phyloP scores from a whole-genome alignment of 2,888 invertebrate species.

The Cerastis leucographa region DNA sequence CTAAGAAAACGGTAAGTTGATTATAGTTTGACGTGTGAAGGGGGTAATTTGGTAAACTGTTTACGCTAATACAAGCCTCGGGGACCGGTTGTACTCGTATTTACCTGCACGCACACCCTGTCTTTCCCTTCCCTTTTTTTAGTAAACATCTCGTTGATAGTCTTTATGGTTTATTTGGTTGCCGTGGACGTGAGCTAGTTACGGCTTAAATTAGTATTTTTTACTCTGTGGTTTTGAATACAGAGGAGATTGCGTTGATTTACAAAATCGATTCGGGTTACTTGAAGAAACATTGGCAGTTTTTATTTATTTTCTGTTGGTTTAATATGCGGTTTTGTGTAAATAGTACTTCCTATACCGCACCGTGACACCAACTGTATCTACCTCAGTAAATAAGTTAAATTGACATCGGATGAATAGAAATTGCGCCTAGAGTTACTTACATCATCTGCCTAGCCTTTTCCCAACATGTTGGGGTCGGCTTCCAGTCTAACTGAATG shows the following conservation, averaged over 20 bases:
- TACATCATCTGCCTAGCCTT: too few relatives aligned
- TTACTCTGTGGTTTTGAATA: constrained; percentile 59
- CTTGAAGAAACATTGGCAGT: constrained; percentile 17
- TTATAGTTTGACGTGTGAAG: constrained; percentile 39
- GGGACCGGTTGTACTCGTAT: constrained; percentile 78
- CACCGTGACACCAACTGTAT: neutral
- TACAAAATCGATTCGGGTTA: constrained; percentile 58
- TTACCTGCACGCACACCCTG: constrained; percentile 83
- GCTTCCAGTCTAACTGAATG: too few relatives aligned
- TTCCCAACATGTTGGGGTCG: too few relatives aligned
- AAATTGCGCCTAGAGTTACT: neutral
- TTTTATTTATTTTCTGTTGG: constrained; percentile 27
- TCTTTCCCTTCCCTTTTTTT: constrained; percentile 57
- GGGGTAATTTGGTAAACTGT: constrained; percentile 82
- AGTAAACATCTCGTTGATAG: constrained; percentile 65
- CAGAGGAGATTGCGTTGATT: constrained; percentile 52
- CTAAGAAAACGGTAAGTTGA: constrained; percentile 10
- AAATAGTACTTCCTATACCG: neutral
- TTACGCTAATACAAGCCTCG: constrained; percentile 79
- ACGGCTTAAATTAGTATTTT: constrained; percentile 59
- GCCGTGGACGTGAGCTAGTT: constrained; percentile 73
- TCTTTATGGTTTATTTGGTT: constrained; percentile 70
- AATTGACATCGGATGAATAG: neutral
- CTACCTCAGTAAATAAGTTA: too few relatives aligned
- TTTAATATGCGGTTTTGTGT: constrained; percentile 18